Evolutionary conservation across 35 echinoderm and acorn worm species (phyloP).

Genomic region (Acanthaster planci): DNA sequence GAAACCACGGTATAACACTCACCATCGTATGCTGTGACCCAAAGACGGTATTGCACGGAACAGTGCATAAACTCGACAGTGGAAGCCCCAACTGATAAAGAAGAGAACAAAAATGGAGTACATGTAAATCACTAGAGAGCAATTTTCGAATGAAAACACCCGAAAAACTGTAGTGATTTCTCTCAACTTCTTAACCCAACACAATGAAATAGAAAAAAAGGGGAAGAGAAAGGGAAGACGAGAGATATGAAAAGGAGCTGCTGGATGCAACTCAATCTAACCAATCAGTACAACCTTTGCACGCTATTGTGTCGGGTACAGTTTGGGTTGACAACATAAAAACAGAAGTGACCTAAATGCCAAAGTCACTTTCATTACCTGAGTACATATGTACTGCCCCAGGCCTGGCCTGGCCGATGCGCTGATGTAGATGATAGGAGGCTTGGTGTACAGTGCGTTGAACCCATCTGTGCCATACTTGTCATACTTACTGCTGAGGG

Average conservation of each 20-base stretch:
- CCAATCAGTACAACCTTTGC: background rate
- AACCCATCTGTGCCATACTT: constrained; percentile 97
- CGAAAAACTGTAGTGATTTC: no score
- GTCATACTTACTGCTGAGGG: constrained; percentile 93
- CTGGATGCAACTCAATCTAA: background rate
- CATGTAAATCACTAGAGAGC: background rate
- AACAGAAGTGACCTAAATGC: no score
- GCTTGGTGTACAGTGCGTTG: constrained; percentile 96
- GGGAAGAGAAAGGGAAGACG: no score
- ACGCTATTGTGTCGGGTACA: no score
- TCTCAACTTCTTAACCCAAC: no score
- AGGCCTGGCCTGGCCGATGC: constrained; percentile 79
- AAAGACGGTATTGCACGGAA: constrained; percentile 96
- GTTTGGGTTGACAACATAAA: no score
- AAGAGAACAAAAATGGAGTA: background rate
- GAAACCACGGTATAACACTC: constrained; percentile 22
- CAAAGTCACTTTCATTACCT: constrained; percentile 60
- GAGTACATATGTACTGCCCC: constrained; percentile 87
- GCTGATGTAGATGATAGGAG: constrained; percentile 98
- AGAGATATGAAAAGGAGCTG: background rate
- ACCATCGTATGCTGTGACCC: constrained; percentile 98
- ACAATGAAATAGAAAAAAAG: no score
- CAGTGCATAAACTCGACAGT: constrained; percentile 92
- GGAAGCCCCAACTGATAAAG: constrained; percentile 85
- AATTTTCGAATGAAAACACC: background rate